phyloP scores from a whole-genome alignment of 2,888 invertebrate species.

The Myopa tessellatipennis region DNA sequence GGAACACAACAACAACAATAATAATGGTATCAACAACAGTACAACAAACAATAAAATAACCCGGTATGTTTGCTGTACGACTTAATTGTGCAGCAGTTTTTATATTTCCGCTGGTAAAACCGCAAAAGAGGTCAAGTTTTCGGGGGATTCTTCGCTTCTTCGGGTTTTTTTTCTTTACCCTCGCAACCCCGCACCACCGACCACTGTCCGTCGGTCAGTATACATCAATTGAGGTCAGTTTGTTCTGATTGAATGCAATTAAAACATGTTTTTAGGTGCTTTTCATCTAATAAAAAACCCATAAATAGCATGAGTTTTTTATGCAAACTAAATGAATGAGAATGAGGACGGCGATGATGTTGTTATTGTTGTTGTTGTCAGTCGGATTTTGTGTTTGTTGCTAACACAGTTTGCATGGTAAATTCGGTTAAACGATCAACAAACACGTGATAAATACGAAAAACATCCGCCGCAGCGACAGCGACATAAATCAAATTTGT shows the following conservation, averaged over 20 bases:
- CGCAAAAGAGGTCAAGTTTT: conserved; percentile 1
- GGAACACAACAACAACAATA: background rate
- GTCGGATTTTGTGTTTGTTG: no score
- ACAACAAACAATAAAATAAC: background rate
- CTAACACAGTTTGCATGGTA: no score
- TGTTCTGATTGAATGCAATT: conserved; percentile 16
- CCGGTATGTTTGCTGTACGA: conserved; percentile 8
- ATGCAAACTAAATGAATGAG: no score
- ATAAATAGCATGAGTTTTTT: no score
- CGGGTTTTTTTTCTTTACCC: background rate
- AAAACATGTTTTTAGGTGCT: background rate
- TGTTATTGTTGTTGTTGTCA: no score
- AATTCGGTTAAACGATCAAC: background rate
- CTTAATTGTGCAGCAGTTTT: conserved; percentile 17
- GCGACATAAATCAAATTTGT: background rate
- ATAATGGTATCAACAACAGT: background rate
- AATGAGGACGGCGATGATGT: no score
- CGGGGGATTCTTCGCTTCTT: background rate
- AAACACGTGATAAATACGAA: conserved; percentile 1
- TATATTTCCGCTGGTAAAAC: background rate
- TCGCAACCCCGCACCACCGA: background rate
- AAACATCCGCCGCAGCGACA: background rate
- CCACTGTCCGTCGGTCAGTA: background rate
- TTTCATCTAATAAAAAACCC: no score
- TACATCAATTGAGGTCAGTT: conserved; percentile 13